These are phyloP conservation scores for Fragariocoptes setiger DNA, from an alignment of 1,140 invertebrate species.

Conservation along the genomic window DNA sequence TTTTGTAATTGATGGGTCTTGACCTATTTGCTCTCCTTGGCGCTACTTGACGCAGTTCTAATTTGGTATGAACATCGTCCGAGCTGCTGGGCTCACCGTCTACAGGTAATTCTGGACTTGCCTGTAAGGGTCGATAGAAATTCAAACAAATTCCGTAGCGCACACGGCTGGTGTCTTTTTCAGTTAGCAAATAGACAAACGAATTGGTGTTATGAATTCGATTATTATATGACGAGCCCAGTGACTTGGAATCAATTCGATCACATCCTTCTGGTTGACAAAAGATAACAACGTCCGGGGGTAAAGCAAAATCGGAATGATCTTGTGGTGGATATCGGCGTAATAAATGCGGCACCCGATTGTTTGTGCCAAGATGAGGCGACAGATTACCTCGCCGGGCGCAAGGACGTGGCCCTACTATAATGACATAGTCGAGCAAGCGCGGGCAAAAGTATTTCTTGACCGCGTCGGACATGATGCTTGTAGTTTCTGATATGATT, in stretches of 20 bases:
- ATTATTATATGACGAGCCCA: constrained; percentile 56
- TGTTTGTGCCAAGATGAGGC: constrained; percentile 18
- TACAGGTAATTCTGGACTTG: neutral
- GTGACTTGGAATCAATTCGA: constrained; percentile 26
- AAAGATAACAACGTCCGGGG: constrained; percentile 92
- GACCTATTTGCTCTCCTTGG: no score
- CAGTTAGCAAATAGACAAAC: constrained; percentile 91
- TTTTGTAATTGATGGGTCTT: no score
- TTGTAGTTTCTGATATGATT: no score
- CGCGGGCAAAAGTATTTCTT: constrained; percentile 26
- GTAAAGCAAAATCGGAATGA: constrained; percentile 76
- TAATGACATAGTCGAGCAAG: constrained; percentile 63
- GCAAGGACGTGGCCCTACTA: constrained; percentile 42
- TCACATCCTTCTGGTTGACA: constrained; percentile 93
- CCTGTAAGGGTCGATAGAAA: constrained; percentile 65
- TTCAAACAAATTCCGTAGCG: constrained; percentile 82
- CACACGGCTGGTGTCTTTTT: constrained; percentile 67
- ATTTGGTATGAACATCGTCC: neutral
- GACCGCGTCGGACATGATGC: constrained; percentile 11
- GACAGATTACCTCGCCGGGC: constrained; percentile 1
- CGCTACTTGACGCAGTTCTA: no score
- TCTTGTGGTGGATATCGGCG: constrained; percentile 84
- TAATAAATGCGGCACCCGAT: constrained; percentile 43
- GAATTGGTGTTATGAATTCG: constrained; percentile 32
- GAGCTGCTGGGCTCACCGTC: neutral